Evolutionary conservation across 2,888 invertebrate genomes (phyloP).

Genomic region (Sylvicola cinctus): DNA sequence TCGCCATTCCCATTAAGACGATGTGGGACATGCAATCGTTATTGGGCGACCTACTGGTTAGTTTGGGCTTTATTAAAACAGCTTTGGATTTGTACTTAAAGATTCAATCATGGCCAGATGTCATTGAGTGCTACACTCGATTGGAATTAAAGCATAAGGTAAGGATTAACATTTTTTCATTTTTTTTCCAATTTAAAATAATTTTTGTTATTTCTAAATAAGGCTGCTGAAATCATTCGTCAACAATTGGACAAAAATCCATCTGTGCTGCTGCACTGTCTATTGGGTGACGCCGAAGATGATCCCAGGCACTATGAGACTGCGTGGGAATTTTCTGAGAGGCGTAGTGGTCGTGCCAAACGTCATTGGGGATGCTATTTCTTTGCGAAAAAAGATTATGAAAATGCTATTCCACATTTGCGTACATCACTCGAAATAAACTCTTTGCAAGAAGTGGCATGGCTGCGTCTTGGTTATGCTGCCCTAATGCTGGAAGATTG

Average conservation of each 20-base stretch:
- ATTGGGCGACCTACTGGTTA: conserved; percentile 56
- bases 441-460: conserved; percentile 66
- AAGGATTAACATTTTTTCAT: conserved; percentile 4
- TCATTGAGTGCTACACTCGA: conserved; percentile 74
- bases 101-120: conserved; percentile 77
- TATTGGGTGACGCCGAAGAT: conserved; percentile 74
- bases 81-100: conserved; percentile 59
- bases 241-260: conserved; percentile 59
- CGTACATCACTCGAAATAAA: conserved; percentile 69
- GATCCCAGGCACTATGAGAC: conserved; percentile 61
- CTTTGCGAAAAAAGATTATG: conserved; percentile 53
- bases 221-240: conserved; percentile 75
- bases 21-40: conserved; percentile 58
- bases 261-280: conserved; percentile 70
- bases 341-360: conserved; percentile 65
- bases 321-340: conserved; percentile 77
- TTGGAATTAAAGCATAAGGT: conserved; percentile 69
- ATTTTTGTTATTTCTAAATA: conserved; percentile 8
- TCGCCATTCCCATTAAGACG: conserved; percentile 41
- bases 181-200: conserved; percentile 2
- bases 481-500: conserved; percentile 59
- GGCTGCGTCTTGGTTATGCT: conserved; percentile 72
- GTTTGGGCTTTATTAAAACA: conserved; percentile 63
- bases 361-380: conserved; percentile 71
- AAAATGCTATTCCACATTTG: conserved; percentile 58